A percentile compares a stretch with the other conserved stretches of the same genome.
Conservation (phyloP, 2,888 invertebrate species). For the Scaptomyza polygonia region DNA sequence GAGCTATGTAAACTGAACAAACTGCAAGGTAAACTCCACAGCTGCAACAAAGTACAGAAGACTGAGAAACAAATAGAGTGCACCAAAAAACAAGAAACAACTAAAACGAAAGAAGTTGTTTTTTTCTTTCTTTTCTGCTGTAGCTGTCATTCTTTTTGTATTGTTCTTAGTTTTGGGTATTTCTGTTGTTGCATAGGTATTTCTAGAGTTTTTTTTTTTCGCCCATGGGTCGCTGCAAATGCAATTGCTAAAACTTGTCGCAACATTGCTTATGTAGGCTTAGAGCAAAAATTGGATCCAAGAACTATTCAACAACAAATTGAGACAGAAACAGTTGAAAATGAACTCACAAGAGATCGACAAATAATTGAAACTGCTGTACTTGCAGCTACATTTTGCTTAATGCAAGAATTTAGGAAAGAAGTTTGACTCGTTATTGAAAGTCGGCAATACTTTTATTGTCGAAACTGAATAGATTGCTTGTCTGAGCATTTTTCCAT, state of each 20-base stretch:
- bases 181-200: constrained; percentile 41
- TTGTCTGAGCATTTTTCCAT: too few species aligned
- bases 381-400: neutral
- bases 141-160: constrained; percentile 8
- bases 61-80: constrained; percentile 52
- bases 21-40: constrained; percentile 42
- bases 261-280: constrained; percentile 46
- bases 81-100: constrained; percentile 20
- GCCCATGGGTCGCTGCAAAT: constrained; percentile 45
- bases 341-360: neutral
- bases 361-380: neutral
- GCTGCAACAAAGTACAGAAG: constrained; percentile 13
- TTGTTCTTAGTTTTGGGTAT: constrained; percentile 3
- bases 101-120: constrained; percentile 30
- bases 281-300: neutral
- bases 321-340: neutral
- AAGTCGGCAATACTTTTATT: too few species aligned
- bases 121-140: constrained; percentile 3
- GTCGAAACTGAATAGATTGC: too few species aligned
- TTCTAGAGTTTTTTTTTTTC: constrained; percentile 10
- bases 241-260: constrained; percentile 57
- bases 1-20: constrained; percentile 50
- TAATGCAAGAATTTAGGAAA: neutral
- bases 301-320: constrained; percentile 4
- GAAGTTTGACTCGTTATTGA: too few species aligned